Evolutionary conservation across 2,888 invertebrate species (phyloP), one percentile per base, ranked within the genome.

Genomic region (Drosophila fulvimacula): DNA sequence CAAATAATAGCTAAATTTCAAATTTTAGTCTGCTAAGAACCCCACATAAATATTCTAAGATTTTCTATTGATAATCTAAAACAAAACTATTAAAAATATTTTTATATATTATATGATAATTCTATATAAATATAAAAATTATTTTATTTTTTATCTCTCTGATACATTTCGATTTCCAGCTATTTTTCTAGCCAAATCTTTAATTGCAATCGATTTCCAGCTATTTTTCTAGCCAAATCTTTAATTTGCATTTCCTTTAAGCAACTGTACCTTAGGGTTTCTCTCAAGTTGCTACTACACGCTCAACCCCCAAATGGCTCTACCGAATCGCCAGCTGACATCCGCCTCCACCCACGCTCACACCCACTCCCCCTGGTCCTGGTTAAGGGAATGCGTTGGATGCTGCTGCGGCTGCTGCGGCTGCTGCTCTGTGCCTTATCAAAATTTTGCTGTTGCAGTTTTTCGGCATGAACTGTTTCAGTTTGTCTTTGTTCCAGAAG

Each of bases 361-460:
- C 13, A 2, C 11, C 1, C 17, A 17, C 36, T 10, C 41, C 19
- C 2, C 15, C 27, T 5, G 19, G 9, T 34, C 30, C 65, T 65
- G 57, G 70, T 61, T 72, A 71, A 58, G 66, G 53, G 66, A 27
- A 27, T 46, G 13, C 32, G 32, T 30, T 21, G 38, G 13, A 15
- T 46, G 38, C 30, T 42, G 21, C 17, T 38, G 42, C 48, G 39
- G 38, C 30, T 42, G 19, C n/a, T 34, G 42, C 46, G 63, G n/a
- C n/a, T n/a, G n/a, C n/a, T n/a, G n/a, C n/a, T n/a, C 30, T 42
- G 63, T 70, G 64, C 74, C 63, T 59, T 70, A 70, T 76, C 72
- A 55, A 68, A 68, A 68, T 61, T 55, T 72, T 39, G 48, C 68
- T 61, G 51, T 53, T 75, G 72, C 76, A 76, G 49, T 75, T 76